Evolutionary conservation across 2,113 vertebrate species (phyloP), one percentile per base, ranked within the genome.

Genomic region (Halcyon malimbica): DNA sequence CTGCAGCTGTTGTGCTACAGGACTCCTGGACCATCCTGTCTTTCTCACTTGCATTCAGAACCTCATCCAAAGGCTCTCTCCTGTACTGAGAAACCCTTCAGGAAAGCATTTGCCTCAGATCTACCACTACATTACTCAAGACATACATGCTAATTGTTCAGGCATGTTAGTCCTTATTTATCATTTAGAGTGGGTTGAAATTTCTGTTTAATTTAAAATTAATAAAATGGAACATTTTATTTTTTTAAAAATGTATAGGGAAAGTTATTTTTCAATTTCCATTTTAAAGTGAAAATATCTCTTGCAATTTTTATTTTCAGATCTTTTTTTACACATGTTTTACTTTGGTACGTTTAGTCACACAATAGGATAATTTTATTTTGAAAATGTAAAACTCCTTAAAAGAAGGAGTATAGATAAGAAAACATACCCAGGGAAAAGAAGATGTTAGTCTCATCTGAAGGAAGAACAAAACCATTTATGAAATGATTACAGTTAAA

Each of bases 381-480:
- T 84, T 50, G 57, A 84, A 87, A 84, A 62, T 50, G 9, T 35
- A 44, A 60, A 87, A 56, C 33, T 64, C 70, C 39, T 74, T 91
- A 51, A 76, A 62, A 64, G 41, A 31, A 75, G 51, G 64, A 77
- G 42, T 63, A 33, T 37, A 60, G 44, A 91, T 85, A 48, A 39
- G 62, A 68, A 91, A 91, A 64, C 5, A 41, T 35, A 50, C 14
- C 37, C 16, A 9, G 65, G n/a, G 59, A 79, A 93, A 91, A 89
- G 18, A 60, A 51, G 19, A 84, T 37, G 18, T 41, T 76, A 53
- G 21, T 50, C 54, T 89, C 67, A 31, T 75, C 68, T 62, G 41
- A 93, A 87, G 53, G 62, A 89, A 83, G 75, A 94, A 82, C 18
- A 89, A 90, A 82, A 46, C 62, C n/a, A 76, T 33, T 84, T 84